Evolutionary conservation across 92 coral and sea anemone species (phyloP), one percentile per base, ranked within the genome.

Genomic region (Diadumene lineata): DNA sequence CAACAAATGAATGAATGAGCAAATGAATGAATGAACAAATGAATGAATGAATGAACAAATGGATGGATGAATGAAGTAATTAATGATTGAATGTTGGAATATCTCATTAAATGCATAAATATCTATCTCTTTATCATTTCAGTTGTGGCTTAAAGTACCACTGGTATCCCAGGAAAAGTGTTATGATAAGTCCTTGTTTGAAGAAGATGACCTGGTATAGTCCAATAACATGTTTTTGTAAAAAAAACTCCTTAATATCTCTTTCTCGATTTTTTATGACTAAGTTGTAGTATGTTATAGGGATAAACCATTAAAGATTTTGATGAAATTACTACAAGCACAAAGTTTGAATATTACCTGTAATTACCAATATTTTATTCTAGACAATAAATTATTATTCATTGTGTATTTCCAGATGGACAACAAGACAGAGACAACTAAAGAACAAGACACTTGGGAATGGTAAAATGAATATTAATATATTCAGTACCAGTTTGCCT

Each of bases 71-170:
- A 38, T 38, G 48, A 38, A 38, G 13, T 6, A 38, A 38, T 6
- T 4, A 38, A 6, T 6, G 13, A 38, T 38, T 38, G 48, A 38
- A 38, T 38, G 48, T 38, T 38, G 6, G 48, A 38, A 38, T 38
- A 13, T 4, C 7, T 38, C 7, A 23, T 8, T 16, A 32, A 31
- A 7, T 15, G 24, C 13, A 15, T 11, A 0, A 31, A 4, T 65
- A 18, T 32, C 0, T 50, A 48, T 24, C 32, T n/a, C 69, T 58
- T 73, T 34, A 56, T 30, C 44, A 70, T 26, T 72, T 38, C 58
- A 94, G 98, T 81, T 92, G 9, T 94, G 98, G 98, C 77, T 92
- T 33, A 86, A 84, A 50, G 92, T 94, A 11, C 96, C 98, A 56
- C 88, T 94, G 97, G 76, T 11, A 63, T 72, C 81, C 29, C 96